A percentile compares a stretch with the other conserved stretches of the same genome.
phyloP scores from a whole-genome alignment of 2,797 vertebrate genomes.

The Rhodeus uyekii region DNA sequence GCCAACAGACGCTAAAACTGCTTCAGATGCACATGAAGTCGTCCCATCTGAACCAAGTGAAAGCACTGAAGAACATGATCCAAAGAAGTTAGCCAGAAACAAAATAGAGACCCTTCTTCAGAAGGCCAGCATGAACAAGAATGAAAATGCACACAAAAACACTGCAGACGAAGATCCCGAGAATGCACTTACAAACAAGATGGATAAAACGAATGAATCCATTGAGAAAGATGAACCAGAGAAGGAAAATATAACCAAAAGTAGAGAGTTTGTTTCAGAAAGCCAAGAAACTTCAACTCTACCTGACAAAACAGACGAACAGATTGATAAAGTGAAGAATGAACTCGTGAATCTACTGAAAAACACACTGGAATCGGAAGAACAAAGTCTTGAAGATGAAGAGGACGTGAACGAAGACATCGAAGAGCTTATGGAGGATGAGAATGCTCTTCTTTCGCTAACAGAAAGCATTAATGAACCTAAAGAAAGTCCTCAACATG shows the following conservation, averaged over 20 bases:
- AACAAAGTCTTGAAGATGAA: conserved; percentile 45
- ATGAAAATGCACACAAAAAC: neutral
- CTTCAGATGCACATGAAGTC: neutral
- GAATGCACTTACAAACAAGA: neutral
- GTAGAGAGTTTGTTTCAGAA: neutral
- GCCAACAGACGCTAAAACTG: neutral
- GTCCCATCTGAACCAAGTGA: conserved; percentile 14
- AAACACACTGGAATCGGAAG: conserved; percentile 35
- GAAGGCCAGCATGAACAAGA: conserved; percentile 1
- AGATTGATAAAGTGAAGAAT: conserved; percentile 47
- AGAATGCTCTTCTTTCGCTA: conserved; percentile 80
- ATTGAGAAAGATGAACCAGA: neutral
- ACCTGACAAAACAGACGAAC: conserved; percentile 22
- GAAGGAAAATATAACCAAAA: neutral
- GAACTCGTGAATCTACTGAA: conserved; percentile 27
- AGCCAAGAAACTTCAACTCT: neutral
- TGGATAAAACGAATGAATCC: neutral
- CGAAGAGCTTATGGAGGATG: conserved; percentile 88
- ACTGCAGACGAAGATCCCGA: neutral
- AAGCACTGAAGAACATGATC: conserved; percentile 64
- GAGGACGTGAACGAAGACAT: conserved; percentile 55
- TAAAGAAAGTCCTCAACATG: conserved; percentile 7
- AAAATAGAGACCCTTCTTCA: neutral
- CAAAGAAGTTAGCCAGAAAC: conserved; percentile 34
- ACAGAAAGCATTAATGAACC: conserved; percentile 31